Base-by-base conservation (phyloP, 2,113 vertebrate species). In the Ascaphus truei region DNA sequence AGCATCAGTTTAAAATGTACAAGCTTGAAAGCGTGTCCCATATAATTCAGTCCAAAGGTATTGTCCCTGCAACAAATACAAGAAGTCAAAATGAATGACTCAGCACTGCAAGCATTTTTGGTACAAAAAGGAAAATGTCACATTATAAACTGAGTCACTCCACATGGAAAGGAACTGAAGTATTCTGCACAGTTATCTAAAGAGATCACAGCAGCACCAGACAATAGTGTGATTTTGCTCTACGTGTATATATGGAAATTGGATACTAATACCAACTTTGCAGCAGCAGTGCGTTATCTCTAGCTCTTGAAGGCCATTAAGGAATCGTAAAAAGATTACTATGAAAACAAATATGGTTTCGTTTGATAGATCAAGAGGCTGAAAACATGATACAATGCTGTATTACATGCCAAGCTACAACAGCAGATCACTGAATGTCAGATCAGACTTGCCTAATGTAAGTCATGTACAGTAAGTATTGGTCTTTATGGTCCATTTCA, bases 401-500 rank as follows among this genome's bases (percentile, higher is more conserved):
- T 59, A 68, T n/a, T 25, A 43, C 45, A 60, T 37, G 31, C 27
- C 16, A 10, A 37, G 48, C 22, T 51, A 69, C 66, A 69, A 50
- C 31, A 30, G 30, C 13, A 2, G 2, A 4, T 51, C 33, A 20
- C 13, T 37, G 56, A 51, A 69, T 60, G 66, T 60, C 66, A 60
- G 45, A 20, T 60, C 66, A 60, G 45, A 20, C 53, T 39, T 29
- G 43, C 56, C 23, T 69, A 60, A 51, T 39, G 31, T 59, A 51
- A 59, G 66, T 69, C 27, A 59, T 16, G 41, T 59, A 69, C 59
- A 60, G 56, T 25, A 34, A 13, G 23, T 69, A 69, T 69, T 51
- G 66, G 60, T 69, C 50, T 51, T 25, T 29, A 48, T 39, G 56
- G 43, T 30, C 45, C 25, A 69, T 45, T 59, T 37, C 66, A 18